Percentiles rank a stretch among this genome's conserved stretches.
phyloP scores from a whole-genome alignment of 2,113 vertebrate genomes.

The Todiramphus saurophagus region DNA sequence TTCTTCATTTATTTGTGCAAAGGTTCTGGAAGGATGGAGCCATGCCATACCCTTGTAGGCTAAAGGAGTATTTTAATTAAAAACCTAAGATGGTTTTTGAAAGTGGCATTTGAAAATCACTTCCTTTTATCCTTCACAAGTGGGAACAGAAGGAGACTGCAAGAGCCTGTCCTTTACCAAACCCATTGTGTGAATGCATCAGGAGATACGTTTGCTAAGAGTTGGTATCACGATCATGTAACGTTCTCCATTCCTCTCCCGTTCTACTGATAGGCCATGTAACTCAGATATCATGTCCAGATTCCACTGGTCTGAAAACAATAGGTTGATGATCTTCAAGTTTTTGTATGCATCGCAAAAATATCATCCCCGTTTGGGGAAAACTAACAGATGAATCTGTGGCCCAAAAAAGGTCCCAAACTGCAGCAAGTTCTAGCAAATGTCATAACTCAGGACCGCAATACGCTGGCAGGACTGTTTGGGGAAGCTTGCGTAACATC shows the following conservation, averaged over 20 bases:
- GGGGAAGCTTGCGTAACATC: conserved; percentile 60
- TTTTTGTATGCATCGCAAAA: not conserved
- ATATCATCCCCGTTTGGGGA: not conserved
- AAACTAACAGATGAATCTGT: not conserved
- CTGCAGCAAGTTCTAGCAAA: not conserved
- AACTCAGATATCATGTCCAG: not conserved
- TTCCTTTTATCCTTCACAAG: not conserved
- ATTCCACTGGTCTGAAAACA: not conserved
- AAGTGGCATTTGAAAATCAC: not conserved
- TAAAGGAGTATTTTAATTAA: not conserved
- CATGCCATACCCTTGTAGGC: not conserved
- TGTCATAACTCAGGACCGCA: conserved; percentile 50
- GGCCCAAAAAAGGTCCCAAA: conserved; percentile 34
- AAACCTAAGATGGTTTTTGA: not conserved
- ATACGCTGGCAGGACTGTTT: conserved; percentile 2
- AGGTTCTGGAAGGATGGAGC: not conserved
- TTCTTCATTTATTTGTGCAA: not conserved
- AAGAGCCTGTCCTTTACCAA: not conserved
- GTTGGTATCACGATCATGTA: not conserved
- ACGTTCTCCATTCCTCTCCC: not conserved
- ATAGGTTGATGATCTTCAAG: not conserved
- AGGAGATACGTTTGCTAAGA: not conserved
- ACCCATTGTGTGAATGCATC: not conserved
- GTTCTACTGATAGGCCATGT: not conserved
- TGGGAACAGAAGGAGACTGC: not conserved